Percentiles rank a stretch among this genome's conserved stretches.
Conservation (phyloP, 2,113 vertebrate genomes). For the Mastomys natalensis region DNA sequence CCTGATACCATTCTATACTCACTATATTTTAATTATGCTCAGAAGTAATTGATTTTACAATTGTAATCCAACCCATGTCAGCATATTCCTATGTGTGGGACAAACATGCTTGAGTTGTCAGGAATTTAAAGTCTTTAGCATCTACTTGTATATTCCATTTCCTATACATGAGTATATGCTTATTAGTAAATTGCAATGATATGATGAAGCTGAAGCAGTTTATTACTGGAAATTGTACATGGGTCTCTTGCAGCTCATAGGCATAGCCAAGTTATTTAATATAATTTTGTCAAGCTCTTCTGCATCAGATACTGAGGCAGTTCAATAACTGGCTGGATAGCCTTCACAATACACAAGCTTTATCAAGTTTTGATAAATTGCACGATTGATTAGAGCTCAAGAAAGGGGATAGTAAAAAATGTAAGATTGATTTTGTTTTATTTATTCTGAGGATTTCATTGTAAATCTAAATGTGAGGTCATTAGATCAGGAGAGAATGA, state of each 20-base stretch:
- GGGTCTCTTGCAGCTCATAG: background rate
- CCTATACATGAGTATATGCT: background rate
- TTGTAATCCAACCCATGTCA: background rate
- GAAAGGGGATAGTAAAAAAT: background rate
- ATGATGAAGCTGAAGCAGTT: background rate
- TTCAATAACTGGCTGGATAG: background rate
- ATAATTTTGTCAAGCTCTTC: background rate
- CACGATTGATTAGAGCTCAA: background rate
- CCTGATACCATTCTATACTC: background rate
- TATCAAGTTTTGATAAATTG: conserved; percentile 11
- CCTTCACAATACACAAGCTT: background rate
- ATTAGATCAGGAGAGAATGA: background rate
- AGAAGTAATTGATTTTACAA: background rate
- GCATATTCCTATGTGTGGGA: background rate
- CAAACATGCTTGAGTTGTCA: background rate
- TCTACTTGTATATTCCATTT: background rate
- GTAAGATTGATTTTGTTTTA: background rate
- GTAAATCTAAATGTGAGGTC: background rate
- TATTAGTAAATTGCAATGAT: background rate
- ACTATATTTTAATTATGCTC: background rate
- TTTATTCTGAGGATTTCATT: conserved; percentile 24
- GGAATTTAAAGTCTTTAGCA: background rate
- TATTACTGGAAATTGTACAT: background rate
- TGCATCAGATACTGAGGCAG: background rate
- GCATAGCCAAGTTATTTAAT: background rate